Base-by-base conservation (phyloP, 2,113 vertebrate genomes). In the Stomatorhinus ivindoensis region DNA sequence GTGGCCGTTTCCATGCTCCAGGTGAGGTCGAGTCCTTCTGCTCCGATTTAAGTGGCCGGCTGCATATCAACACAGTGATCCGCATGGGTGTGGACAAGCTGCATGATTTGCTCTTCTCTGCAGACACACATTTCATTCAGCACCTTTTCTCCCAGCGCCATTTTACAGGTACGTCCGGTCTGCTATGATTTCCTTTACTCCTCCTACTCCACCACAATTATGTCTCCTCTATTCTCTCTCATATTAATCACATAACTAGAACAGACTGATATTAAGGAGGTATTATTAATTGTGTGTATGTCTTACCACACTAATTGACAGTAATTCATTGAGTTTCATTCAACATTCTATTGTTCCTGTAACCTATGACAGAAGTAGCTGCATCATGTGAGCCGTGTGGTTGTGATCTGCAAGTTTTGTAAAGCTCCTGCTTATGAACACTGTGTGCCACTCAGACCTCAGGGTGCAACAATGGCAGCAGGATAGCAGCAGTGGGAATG, bases 21-120 rank as follows among this genome's bases (percentile, higher is more conserved):
- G 96, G 95, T 31, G 97, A 97, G 91, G 95, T 97, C 91, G 97
- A 97, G 17, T 94, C 96, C 6, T 95, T 97, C 92, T 96, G 97
- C 35, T 92, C 95, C 0, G 94, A 98, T 92, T 95, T 98, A 69
- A 94, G 92, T 0, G 97, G 97, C 9, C 95, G 97, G 0, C 93
- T 97, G 50, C 95, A 97, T 93, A 96, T 97, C 93, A 98, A 98
- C 91, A 82, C 93, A 0, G 96, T 94, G 31, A 95, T 97, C 89
- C 94, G 96, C 11, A 93, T 98, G 92, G 95, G 96, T 0, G 97
- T 97, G 0, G 97, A 98, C 92, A 96, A 95, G 86, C 95, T 98
- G 61, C 95, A 97, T 69, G 96, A 97, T 91, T 95, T 97, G 93
- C 96, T 98, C 7, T 98, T 98, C 89, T 97, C 97, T 88, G 94